phyloP scores from a whole-genome alignment of 2,797 vertebrate genomes.

The Cryptoprocta ferox region DNA sequence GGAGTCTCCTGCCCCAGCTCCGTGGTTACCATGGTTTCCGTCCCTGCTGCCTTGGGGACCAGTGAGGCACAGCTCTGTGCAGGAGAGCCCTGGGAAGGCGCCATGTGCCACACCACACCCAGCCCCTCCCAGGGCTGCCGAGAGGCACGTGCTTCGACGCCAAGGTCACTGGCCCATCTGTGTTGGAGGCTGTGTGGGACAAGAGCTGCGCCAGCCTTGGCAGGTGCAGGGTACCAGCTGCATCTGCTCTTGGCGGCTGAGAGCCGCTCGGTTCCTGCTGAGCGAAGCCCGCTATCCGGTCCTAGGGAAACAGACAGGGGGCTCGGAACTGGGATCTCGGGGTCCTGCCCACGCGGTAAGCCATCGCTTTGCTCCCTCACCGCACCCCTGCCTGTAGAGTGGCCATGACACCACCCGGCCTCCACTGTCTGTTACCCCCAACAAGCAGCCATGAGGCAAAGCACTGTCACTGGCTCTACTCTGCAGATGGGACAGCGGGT shows the following conservation, averaged over 20 bases:
- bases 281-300: background rate
- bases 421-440: fast-evolving
- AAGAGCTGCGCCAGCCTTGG: background rate
- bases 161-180: background rate
- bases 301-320: background rate
- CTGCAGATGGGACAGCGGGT: background rate
- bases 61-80: background rate
- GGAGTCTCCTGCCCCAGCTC: background rate
- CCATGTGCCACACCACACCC: background rate
- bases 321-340: background rate
- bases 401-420: fast-evolving
- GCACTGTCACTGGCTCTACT: fast-evolving
- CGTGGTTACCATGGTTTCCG: conserved; percentile 61
- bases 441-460: background rate
- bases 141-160: background rate
- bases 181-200: background rate
- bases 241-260: background rate
- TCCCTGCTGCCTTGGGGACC: background rate
- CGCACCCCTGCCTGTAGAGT: fast-evolving
- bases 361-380: background rate
- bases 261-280: background rate
- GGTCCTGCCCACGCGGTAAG: background rate
- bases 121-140: fast-evolving
- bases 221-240: background rate
- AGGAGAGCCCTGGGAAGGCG: background rate